Percentiles rank a stretch among this genome's conserved stretches.
Conservation (phyloP, 2,797 vertebrate species). For the Gallinago stenura region DNA sequence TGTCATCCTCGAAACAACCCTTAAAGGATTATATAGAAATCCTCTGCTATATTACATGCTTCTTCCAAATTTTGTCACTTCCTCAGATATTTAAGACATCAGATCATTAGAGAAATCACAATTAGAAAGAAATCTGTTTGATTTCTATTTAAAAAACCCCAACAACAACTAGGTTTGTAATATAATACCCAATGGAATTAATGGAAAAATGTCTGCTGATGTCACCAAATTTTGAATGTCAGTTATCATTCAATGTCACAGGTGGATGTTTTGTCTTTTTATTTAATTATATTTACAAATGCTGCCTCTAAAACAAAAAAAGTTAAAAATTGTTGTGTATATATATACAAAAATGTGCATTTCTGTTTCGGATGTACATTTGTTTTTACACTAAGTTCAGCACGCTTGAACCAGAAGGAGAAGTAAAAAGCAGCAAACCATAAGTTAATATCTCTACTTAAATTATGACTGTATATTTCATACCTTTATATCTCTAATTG, state of each 20-base stretch:
- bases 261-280: neutral
- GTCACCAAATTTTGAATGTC: neutral
- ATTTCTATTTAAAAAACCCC: neutral
- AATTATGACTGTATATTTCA: neutral
- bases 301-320: neutral
- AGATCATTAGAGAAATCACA: neutral
- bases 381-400: neutral
- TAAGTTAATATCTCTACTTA: neutral
- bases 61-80: neutral
- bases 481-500: neutral
- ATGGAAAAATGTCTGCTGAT: neutral
- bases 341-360: neutral
- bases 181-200: neutral
- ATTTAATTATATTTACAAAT: neutral
- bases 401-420: neutral
- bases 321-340: neutral
- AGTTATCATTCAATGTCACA: neutral
- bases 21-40: neutral
- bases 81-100: neutral
- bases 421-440: rapidly evolving
- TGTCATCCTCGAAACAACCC: neutral
- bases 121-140: neutral
- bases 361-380: neutral
- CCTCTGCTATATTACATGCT: neutral
- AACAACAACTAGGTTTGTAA: neutral